Evolutionary conservation across 2,797 vertebrate species (phyloP), one percentile per base, ranked within the genome.

Genomic region (Jordanella pulchra): DNA sequence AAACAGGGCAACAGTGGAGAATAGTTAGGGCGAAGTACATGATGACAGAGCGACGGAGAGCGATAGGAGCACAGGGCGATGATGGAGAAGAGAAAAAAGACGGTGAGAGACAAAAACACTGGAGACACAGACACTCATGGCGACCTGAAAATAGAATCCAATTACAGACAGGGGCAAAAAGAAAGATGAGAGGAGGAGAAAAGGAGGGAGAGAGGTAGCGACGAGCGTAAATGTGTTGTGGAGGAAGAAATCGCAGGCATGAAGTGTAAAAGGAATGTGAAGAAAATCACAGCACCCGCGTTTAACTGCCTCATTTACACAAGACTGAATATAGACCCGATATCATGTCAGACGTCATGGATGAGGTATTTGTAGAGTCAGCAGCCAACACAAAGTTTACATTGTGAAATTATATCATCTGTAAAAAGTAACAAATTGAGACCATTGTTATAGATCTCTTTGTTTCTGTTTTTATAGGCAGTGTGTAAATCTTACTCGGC

Each of bases 71-170:
- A 77, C 75, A 89, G 87, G 84, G 85, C 86, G 90, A 87, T 69
- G 76, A 88, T 87, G 81, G 86, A 88, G 78, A 79, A 86, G 81
- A 86, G 77, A 85, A 85, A 92, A 92, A 90, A 91, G 84, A 85
- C 92, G 91, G 90, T 93, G 93, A 73, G 90, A 95, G 92, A 95
- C 92, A 92, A 91, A 92, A 93, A 93, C 93, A 93, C 93, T 91
- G 89, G 93, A 94, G 93, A 94, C 90, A 94, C 77, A 86, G 91
- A 94, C 90, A 93, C 93, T 93, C 93, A 93, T 92, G 93, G 92
- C 80, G 53, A 86, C 89, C 93, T 88, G 90, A 91, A 95, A 95
- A 95, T 95, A 95, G 94, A 95, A 95, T 93, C 94, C 94, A 95
- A 95, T 95, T 95, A 95, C 92, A 93, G 90, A 91, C 85, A 86